Conservation (phyloP, 2,797 vertebrate genomes). For the Characodon lateralis region DNA sequence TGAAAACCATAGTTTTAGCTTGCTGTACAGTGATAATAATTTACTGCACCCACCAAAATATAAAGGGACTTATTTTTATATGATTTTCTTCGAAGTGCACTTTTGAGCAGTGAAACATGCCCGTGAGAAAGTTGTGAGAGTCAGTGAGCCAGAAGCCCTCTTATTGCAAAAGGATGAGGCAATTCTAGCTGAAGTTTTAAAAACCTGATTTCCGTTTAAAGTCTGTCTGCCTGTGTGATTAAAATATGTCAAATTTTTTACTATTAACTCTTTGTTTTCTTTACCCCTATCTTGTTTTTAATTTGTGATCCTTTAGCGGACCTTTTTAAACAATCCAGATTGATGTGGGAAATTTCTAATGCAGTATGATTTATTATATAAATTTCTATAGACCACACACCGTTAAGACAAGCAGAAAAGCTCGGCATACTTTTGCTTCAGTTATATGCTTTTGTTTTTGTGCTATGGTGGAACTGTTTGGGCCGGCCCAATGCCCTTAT, state of each 20-base stretch:
- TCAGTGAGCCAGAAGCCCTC: constrained; percentile 18
- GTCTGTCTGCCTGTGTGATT: constrained; percentile 32
- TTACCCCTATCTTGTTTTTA: constrained; percentile 11
- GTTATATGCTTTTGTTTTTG: constrained; percentile 51
- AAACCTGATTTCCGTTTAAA: constrained; percentile 15
- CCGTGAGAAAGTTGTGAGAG: background rate
- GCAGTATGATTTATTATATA: constrained; percentile 2
- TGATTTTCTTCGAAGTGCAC: background rate
- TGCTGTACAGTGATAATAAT: background rate
- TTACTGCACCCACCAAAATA: background rate
- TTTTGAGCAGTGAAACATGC: background rate
- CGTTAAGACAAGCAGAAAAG: constrained; percentile 15
- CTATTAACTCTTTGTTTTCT: constrained; percentile 28
- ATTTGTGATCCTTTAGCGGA: constrained; percentile 2
- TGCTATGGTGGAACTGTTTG: constrained; percentile 18
- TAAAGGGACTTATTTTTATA: background rate
- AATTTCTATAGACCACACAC: constrained; percentile 23
- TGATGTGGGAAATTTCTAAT: constrained; percentile 10
- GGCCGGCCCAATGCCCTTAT: constrained; percentile 28
- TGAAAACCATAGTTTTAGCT: background rate
- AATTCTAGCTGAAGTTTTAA: constrained; percentile 14
- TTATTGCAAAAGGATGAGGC: constrained; percentile 2
- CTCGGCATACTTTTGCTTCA: constrained; percentile 33
- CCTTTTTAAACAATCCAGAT: constrained; percentile 10
- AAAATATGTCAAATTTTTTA: constrained; percentile 43